phyloP scores from a whole-genome alignment of 2,888 invertebrate species.

The Eupeodes luniger region DNA sequence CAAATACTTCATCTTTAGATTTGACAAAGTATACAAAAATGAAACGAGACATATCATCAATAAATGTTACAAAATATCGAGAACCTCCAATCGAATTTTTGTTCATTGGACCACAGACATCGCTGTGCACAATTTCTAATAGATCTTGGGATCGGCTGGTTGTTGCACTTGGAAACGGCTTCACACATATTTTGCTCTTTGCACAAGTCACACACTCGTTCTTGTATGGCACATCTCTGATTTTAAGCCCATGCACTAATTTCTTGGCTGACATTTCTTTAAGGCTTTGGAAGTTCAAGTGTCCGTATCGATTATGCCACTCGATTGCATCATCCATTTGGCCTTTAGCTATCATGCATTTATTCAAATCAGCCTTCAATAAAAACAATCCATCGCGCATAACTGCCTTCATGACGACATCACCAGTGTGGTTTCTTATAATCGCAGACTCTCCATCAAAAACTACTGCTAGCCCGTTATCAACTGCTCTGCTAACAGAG shows the following conservation, averaged over 20 bases:
- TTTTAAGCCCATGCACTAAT: background rate
- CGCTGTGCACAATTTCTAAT: constrained; percentile 46
- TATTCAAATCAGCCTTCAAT: background rate
- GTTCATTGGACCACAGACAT: constrained; percentile 31
- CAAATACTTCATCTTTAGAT: too few species aligned
- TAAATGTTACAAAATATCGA: too few species aligned
- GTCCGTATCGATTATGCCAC: background rate
- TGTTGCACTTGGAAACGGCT: constrained; percentile 31
- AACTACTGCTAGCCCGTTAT: background rate
- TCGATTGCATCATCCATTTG: background rate
- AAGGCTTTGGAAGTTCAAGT: background rate
- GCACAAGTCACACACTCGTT: constrained; percentile 58
- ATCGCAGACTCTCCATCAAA: background rate
- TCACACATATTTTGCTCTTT: constrained; percentile 56
- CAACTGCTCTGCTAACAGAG: constrained; percentile 7
- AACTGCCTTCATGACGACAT: background rate
- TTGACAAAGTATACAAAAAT: too few species aligned
- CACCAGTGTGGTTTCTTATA: background rate
- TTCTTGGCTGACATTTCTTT: background rate
- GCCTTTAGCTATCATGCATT: background rate
- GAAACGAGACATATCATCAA: too few species aligned
- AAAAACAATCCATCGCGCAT: background rate
- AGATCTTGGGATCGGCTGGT: background rate
- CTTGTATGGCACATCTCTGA: constrained; percentile 31
- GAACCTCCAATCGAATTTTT: too few species aligned